phyloP scores from a whole-genome alignment of 2,113 vertebrate genomes.

The Catharus fuscescens region DNA sequence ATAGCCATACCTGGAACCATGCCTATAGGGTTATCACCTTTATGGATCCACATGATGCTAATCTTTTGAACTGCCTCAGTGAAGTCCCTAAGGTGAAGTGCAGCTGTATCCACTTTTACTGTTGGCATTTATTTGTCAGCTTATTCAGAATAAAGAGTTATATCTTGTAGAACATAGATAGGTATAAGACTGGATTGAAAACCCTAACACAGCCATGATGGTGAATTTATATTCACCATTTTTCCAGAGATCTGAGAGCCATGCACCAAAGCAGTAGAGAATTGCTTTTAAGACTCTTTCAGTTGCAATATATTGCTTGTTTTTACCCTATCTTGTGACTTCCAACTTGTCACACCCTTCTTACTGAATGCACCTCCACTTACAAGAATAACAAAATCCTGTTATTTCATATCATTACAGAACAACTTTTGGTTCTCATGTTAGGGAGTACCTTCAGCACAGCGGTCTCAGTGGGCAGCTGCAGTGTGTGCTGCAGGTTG shows the following conservation, averaged over 20 bases:
- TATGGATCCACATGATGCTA: not conserved
- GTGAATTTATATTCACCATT: not conserved
- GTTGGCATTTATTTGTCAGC: not conserved
- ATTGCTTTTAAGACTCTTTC: not conserved
- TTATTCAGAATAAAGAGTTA: not conserved
- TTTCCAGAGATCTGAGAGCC: not conserved
- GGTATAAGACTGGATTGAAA: not conserved
- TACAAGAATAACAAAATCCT: not conserved
- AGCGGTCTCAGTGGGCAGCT: not conserved
- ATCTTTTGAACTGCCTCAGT: not conserved
- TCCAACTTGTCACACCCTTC: not conserved
- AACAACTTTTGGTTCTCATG: not conserved
- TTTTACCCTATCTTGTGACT: not conserved
- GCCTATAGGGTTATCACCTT: not conserved
- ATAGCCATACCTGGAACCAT: not conserved
- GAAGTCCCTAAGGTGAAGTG: not conserved
- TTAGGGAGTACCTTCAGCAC: not conserved
- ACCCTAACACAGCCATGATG: accelerated
- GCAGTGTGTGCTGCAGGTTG: not conserved
- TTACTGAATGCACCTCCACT: not conserved
- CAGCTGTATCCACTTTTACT: not conserved
- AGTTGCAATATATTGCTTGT: not conserved
- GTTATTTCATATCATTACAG: not conserved
- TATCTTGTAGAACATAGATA: not conserved
- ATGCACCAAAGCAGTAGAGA: not conserved